A percentile compares a stretch with the other conserved stretches of the same genome.
These are phyloP conservation scores for Oryzias dopingdopingensis DNA, from an alignment of 2,797 vertebrate genomes.

Conservation along the genomic window DNA sequence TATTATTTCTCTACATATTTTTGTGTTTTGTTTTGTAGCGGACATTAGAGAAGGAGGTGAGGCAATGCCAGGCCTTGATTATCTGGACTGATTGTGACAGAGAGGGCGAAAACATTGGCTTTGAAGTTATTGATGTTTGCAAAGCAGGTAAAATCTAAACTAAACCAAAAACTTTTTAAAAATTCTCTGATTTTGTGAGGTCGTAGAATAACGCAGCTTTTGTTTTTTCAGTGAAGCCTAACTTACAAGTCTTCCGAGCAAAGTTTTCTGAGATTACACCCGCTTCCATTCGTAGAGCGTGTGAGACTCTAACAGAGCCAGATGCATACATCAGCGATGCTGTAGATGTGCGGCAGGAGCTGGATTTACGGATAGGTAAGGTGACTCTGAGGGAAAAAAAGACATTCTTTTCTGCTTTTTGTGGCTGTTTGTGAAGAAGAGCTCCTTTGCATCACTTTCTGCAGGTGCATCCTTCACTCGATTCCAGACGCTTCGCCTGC, in stretches of 20 bases:
- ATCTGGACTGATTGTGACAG: constrained; percentile 98
- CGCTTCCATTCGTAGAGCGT: constrained; percentile 85
- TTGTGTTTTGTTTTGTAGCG: constrained; percentile 69
- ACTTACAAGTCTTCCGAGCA: constrained; percentile 87
- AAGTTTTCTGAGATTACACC: constrained; percentile 97
- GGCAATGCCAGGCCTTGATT: constrained; percentile 88
- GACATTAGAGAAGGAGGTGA: constrained; percentile 88
- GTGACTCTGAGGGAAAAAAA: too few relatives aligned
- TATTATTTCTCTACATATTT: not conserved
- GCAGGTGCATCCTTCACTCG: constrained; percentile 95
- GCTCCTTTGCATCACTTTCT: not conserved
- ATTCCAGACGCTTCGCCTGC: constrained; percentile 93
- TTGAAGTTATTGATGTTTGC: constrained; percentile 93
- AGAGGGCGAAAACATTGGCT: constrained; percentile 98
- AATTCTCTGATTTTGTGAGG: not conserved
- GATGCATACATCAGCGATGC: constrained; percentile 86
- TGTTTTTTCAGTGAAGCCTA: constrained; percentile 82
- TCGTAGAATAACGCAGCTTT: not conserved
- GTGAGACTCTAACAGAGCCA: constrained; percentile 85
- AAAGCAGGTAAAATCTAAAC: constrained; percentile 82
- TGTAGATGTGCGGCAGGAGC: constrained; percentile 92
- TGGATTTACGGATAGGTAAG: constrained; percentile 92
- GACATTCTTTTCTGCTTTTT: too few relatives aligned
- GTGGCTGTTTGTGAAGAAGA: not conserved
- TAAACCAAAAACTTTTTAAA: not conserved